Percentiles rank a stretch among this genome's conserved stretches.
These are phyloP conservation scores for Rhopalosiphum maidis DNA, from an alignment of 1,140 invertebrate species.

Conservation along the genomic window DNA sequence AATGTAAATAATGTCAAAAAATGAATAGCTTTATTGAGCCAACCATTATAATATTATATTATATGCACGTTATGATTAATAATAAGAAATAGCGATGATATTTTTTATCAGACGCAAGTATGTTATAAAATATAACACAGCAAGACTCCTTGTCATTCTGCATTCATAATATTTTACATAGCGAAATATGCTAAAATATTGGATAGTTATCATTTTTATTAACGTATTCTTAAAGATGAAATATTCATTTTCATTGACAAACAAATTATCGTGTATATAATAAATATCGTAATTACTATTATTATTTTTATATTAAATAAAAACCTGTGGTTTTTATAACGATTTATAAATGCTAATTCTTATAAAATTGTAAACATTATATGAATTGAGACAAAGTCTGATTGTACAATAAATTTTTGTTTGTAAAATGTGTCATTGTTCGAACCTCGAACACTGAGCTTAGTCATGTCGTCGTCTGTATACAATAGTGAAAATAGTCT, in stretches of 20 bases:
- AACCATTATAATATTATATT: conserved; percentile 29
- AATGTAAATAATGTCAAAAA: conserved; percentile 46
- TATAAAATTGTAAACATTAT: neutral
- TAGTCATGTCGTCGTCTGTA: neutral
- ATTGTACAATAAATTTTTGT: neutral
- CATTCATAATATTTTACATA: neutral
- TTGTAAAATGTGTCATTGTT: neutral
- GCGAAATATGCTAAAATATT: neutral
- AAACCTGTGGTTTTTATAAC: too few relatives aligned
- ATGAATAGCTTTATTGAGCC: conserved; percentile 22
- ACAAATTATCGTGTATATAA: neutral
- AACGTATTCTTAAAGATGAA: neutral
- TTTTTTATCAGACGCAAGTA: neutral
- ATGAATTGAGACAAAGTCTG: neutral
- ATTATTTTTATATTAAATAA: too few relatives aligned
- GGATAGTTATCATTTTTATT: neutral
- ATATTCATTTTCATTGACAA: neutral
- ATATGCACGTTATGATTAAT: conserved; percentile 11
- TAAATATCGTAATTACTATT: neutral
- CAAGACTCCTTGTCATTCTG: neutral
- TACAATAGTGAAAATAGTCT: neutral
- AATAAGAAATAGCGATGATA: conserved; percentile 24
- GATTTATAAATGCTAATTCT: neutral
- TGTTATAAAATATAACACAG: neutral
- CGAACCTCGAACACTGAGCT: neutral